These are phyloP conservation scores for Actinia tenebrosa DNA, from an alignment of 64 coral and sea anemone species.

Conservation along the genomic window DNA sequence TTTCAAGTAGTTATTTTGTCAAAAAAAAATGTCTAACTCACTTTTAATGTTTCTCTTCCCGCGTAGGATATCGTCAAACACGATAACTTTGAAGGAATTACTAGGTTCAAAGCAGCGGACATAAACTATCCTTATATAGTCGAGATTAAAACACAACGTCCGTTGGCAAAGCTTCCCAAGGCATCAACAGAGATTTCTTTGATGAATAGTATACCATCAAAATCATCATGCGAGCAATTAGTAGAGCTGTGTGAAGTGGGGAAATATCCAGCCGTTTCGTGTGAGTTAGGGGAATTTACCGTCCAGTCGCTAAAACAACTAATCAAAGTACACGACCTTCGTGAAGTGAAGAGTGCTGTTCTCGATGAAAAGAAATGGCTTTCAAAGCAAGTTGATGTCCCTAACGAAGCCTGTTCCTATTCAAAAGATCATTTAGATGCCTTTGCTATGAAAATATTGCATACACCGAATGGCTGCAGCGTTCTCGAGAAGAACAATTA, in stretches of 20 bases:
- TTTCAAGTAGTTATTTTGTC: no score
- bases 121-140: not conserved
- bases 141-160: not conserved
- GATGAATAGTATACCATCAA: conserved; percentile 8
- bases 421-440: not conserved
- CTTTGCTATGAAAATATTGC: conserved; percentile 22
- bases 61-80: not conserved
- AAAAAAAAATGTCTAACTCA: no score
- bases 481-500: conserved; percentile 29
- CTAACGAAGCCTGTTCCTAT: conserved; percentile 38
- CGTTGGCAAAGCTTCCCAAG: not conserved
- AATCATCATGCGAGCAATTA: conserved; percentile 18
- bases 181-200: not conserved
- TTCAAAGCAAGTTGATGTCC: conserved; percentile 10
- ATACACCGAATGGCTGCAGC: not conserved
- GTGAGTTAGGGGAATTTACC: not conserved
- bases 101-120: not conserved
- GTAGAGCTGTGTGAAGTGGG: not conserved
- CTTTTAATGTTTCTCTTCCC: not conserved
- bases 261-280: not conserved
- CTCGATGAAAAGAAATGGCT: conserved; percentile 37
- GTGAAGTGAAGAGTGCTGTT: not conserved
- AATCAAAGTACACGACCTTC: conserved; percentile 15
- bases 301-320: not conserved
- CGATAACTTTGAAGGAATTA: not conserved